Base-by-base conservation (phyloP, 37 sponge, comb jelly and placozoan genomes). In the Tethya wilhelma region DNA sequence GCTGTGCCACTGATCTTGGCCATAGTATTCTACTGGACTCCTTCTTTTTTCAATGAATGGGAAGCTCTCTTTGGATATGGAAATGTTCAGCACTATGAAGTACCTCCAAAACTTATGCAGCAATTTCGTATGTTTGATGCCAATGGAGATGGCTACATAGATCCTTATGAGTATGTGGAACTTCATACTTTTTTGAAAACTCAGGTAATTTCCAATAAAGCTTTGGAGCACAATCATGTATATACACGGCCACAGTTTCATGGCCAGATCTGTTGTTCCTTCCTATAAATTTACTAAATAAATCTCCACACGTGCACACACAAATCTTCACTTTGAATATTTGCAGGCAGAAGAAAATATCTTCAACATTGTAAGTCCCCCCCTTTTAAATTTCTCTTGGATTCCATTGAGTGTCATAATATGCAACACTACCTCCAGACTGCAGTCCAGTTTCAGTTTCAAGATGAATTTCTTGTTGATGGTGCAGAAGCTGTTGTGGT, bases 141-240 rank as follows among this genome's bases (percentile, higher is more conserved):
- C 17, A 67, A 94, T 40, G 80, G 66, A 17, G 76, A 84, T 63
- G 90, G 88, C 6, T 39, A 25, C 25, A 30, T 94, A 1, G 94
- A 94, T 38, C 94, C 94, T 25, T 79, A 77, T 46, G 94, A 94
- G n/a, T n/a, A n/a, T n/a, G n/a, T n/a, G n/a, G n/a, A n/a, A n/a
- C n/a, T n/a, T n/a, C n/a, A n/a, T n/a, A n/a, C n/a, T n/a, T n/a
- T n/a, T n/a, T n/a, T n/a, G n/a, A n/a, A n/a, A n/a, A n/a, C n/a
- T n/a, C n/a, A n/a, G n/a, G n/a, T n/a, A n/a, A n/a, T n/a, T n/a
- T n/a, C n/a, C n/a, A n/a, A n/a, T n/a, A n/a, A n/a, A n/a, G n/a
- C n/a, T n/a, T n/a, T n/a, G n/a, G n/a, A n/a, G n/a, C n/a, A n/a
- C n/a, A n/a, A n/a, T n/a, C 53, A 49, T 49, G 53, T 14, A 19